phyloP scores from a whole-genome alignment of 2,113 vertebrate genomes.

The Platichthys stellatus region DNA sequence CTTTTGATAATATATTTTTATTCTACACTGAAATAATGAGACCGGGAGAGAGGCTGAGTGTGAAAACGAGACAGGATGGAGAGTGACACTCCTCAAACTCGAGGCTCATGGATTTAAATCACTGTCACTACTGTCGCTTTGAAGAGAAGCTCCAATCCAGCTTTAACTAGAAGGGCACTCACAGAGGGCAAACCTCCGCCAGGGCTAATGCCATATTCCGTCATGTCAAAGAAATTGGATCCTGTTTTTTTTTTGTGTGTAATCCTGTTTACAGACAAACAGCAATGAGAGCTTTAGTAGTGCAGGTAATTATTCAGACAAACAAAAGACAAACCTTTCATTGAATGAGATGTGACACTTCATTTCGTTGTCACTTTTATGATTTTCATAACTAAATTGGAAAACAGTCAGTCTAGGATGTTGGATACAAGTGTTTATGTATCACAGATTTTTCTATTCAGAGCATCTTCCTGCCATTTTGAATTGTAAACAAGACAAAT shows the following conservation, averaged over 20 bases:
- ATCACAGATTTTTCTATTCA: conserved; percentile 20
- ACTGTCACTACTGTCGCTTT: conserved; percentile 1
- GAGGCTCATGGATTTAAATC: conserved; percentile 5
- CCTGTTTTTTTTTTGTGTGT: no score
- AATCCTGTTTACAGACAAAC: no score
- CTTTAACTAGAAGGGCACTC: no score
- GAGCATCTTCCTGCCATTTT: conserved; percentile 28
- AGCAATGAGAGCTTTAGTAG: no score
- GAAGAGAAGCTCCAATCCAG: neutral
- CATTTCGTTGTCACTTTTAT: no score
- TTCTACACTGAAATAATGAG: neutral
- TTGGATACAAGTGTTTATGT: conserved; percentile 20
- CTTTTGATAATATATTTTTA: conserved; percentile 22
- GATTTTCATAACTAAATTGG: no score
- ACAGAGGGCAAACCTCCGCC: no score
- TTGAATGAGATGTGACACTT: no score
- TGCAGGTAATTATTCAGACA: no score
- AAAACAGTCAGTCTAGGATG: neutral
- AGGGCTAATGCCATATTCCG: no score
- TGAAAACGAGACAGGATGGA: neutral
- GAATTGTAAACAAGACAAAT: conserved; percentile 15
- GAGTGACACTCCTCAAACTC: conserved; percentile 4
- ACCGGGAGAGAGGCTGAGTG: neutral
- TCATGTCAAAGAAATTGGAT: neutral
- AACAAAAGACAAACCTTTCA: no score